Evolutionary conservation across 2,797 vertebrate species (phyloP), one percentile per base, ranked within the genome.

Genomic region (Enteromius trimaculatus): DNA sequence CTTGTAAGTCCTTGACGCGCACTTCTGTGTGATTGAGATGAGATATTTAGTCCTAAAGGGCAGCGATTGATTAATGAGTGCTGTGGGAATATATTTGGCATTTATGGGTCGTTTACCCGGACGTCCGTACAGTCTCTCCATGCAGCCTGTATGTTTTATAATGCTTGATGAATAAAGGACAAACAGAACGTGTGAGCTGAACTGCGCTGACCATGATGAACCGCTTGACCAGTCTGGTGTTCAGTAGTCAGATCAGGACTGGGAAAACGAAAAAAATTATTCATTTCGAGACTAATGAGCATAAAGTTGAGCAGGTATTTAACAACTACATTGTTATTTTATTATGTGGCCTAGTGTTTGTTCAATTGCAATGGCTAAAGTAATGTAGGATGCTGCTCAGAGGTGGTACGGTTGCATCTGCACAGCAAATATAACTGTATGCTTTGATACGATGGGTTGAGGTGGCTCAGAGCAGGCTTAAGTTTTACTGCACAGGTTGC

Each of bases 81-180:
- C 47, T 47, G 47, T 58, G 51, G 62, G 62, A 60, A 29, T 3
- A 17, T 51, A 3, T 49, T 19, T 77, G 77, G 81, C 66, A 66
- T 83, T 84, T 87, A 82, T 51, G 81, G 71, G 16, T 81, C 66
- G 26, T 62, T 83, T 75, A 47, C 21, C 69, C 49, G 13, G 60
- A 47, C 39, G 26, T 44, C 51, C 19, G 42, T 62, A 60, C 39
- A 19, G 68, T 37, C 4, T 9, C 23, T 55, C 14, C 34, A 2
- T 64, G 60, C 26, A 26, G 60, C 14, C 26, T 21, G 37, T 6
- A 3, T 55, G 47, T 29, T 77, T 82, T 68, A 77, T 82, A 55
- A 42, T 77, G 44, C 62, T 4, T 82, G 62, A 26, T 64, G 42
- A 51, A 26, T 58, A 62, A 82, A 82, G 71, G 71, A 75, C 71